Evolutionary conservation across 92 coral and sea anemone genomes (phyloP), one percentile per base, ranked within the genome.

Genomic region (Ricordea florida): DNA sequence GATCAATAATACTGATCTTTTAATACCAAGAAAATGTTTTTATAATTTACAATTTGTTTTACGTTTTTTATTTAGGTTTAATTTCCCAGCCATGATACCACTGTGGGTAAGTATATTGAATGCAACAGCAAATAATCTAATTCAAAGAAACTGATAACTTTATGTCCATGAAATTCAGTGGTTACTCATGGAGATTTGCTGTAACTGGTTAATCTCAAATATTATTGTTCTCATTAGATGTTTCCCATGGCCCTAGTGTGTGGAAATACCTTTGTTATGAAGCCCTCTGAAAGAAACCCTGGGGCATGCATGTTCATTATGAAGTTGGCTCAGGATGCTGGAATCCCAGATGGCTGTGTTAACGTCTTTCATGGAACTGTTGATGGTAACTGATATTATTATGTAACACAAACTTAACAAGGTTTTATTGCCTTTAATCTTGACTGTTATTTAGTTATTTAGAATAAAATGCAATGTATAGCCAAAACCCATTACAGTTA

Each of bases 11-110:
- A n/a, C n/a, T n/a, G n/a, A n/a, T n/a, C n/a, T n/a, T n/a, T n/a
- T n/a, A n/a, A n/a, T n/a, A n/a, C 44, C 35, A 8, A 44, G 13
- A 10, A 30, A 37, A 13, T 73, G 16, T 30, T 41, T 33, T 34
- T 10, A 13, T 10, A 6, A 59, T 15, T 6, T 21, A n/a, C n/a
- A n/a, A n/a, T 26, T 35, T 2, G 10, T 2, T 44, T 55, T 40
- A n/a, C 31, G 49, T 16, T 59, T 38, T 42, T 56, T 84, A 67
- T 31, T 29, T 57, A 94, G 98, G 73, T 94, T 94, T 74, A 94
- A 94, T 77, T 94, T 94, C 52, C 98, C 98, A 40, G 98, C 97
- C 41, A 94, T 94, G 98, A 79, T 94, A 48, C 98, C 98, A n/a
- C 60, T 94, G 13, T 94, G 98, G 98, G 98, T 94, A 44, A 81